Evolutionary conservation across 2,888 invertebrate species (phyloP), one percentile per base, ranked within the genome.

Genomic region (Cloeon dipterum): DNA sequence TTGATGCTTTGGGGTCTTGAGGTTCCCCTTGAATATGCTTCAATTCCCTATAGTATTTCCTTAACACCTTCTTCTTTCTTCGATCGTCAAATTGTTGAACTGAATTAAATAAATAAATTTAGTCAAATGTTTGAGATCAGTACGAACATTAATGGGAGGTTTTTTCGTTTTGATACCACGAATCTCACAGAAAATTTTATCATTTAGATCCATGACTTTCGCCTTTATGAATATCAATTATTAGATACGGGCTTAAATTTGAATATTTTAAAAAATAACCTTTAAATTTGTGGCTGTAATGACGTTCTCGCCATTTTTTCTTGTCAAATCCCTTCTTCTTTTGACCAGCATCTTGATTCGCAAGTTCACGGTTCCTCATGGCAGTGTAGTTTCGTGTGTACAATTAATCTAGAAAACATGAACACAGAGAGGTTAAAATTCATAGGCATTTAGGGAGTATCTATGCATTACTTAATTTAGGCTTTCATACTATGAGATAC

Each of bases 251-350:
- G 11, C 19, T n/a, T 11, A 17, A 18, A 7, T 13, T 8, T 7
- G 8, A 11, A 20, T 10, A 26, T 18, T 37, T 8, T 11, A 14
- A 37, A n/a, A n/a, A n/a, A 45, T 39, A 47, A 59, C 58, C 46
- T 54, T 72, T 73, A 42, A 68, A 70, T 48, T 74, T 73, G 37
- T 72, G 71, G 46, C 72, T 74, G 48, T 74, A 75, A 47, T 71
- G 72, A 45, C 73, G 63, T 23, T 70, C 46, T 23, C 74, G 59
- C 49, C 72, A 75, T 19, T 62, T 58, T 43, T 70, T 72, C 47
- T 75, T 75, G 46, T 75, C 68, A 50, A 75, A 75, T 0, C 64
- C 63, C 49, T 66, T 70, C 46, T 68, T 69, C 2, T 52, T 52
- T 41, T n/a, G n/a, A n/a, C n/a, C n/a, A n/a, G n/a, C n/a, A n/a